Evolutionary conservation across 1,140 invertebrate species (phyloP), one percentile per base, ranked within the genome.

Genomic region (Temnothorax longispinosus): DNA sequence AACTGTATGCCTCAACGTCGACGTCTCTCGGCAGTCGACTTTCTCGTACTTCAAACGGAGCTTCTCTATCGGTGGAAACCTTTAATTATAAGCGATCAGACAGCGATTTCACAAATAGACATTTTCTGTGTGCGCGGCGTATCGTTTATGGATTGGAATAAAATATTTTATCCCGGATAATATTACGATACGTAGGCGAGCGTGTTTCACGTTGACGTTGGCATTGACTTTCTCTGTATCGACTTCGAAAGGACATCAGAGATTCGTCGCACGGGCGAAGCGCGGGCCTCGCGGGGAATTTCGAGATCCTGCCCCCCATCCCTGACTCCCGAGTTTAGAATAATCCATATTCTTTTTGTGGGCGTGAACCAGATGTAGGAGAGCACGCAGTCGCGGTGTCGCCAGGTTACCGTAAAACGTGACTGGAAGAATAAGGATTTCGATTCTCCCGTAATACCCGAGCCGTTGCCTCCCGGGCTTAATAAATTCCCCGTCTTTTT

Each of bases 261-360:
- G 78, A 92, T 93, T 90, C 91, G n/a, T 8, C 21, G 81, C 92
- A 93, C 92, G 91, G 91, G 32, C 58, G 27, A 65, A 3, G 41
- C 11, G 44, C 87, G 86, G 65, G 86, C 84, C 89, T 47, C 65
- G 50, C 32, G 35, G 71, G 87, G 90, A 93, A 93, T 89, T 91
- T 93, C 92, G 89, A 87, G 88, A 74, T 58, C 67, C 27, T 64
- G 27, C 52, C 6, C 38, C 0, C 64, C 18, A 21, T 21, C 15
- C 38, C 62, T 27, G 27, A 27, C 81, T 82, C 71, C 56, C 44
- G 67, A 89, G 86, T 87, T 89, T 92, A 90, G 92, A 92, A 91
- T 93, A 91, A 93, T 91, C 88, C 92, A 91, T 88, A 89, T 88
- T 91, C 88, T 91, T 91, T 89, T 85, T 72, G 47, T 88, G 90